These are phyloP conservation scores for Chelon auratus DNA, from an alignment of 2,797 vertebrate genomes.

Conservation along the genomic window DNA sequence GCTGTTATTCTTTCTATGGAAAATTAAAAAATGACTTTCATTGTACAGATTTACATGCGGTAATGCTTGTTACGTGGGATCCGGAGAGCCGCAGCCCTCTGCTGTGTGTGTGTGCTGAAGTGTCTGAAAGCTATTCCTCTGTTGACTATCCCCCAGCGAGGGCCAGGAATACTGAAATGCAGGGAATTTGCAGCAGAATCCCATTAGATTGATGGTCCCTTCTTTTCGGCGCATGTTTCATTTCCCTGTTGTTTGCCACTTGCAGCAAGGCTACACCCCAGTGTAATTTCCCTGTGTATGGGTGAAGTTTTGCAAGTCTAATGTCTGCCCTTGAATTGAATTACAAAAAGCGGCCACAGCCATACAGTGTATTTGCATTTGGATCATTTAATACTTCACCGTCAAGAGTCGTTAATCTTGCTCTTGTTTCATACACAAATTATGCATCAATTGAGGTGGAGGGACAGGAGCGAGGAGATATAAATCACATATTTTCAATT, in stretches of 20 bases:
- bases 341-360: constrained; percentile 75
- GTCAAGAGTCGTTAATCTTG: constrained; percentile 85
- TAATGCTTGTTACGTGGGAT: constrained; percentile 48
- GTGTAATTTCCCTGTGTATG: constrained; percentile 82
- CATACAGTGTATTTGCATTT: constrained; percentile 80
- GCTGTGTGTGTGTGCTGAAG: constrained; percentile 38
- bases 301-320: constrained; percentile 86
- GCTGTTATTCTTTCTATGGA: constrained; percentile 57
- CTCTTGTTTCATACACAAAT: constrained; percentile 61
- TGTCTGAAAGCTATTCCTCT: constrained; percentile 70
- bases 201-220: constrained; percentile 79
- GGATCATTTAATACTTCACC: constrained; percentile 85
- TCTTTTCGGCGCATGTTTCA: constrained; percentile 79
- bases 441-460: constrained; percentile 54
- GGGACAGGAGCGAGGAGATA: constrained; percentile 36
- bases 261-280: constrained; percentile 76
- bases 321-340: constrained; percentile 85
- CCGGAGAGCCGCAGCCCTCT: constrained; percentile 46
- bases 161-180: constrained; percentile 55
- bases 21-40: constrained; percentile 45
- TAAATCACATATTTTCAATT: constrained; percentile 53
- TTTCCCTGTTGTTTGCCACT: constrained; percentile 77
- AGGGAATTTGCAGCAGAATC: constrained; percentile 69
- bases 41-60: constrained; percentile 40
- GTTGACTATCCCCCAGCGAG: constrained; percentile 73